phyloP scores from a whole-genome alignment of 2,113 vertebrate species.

The Ivindomyrus marchei region DNA sequence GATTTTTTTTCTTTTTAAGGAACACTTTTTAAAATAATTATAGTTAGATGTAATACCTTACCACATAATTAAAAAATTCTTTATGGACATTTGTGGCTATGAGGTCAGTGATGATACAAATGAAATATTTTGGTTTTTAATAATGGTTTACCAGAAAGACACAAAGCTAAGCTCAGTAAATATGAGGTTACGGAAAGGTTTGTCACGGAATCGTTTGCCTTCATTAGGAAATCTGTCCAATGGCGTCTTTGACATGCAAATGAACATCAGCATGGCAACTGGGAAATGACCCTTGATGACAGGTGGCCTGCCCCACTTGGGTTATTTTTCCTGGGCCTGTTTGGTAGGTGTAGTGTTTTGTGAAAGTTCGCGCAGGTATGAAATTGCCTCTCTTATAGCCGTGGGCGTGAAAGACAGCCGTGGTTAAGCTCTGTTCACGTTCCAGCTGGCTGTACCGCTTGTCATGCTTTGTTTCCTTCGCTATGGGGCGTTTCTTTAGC shows the following conservation, averaged over 20 bases:
- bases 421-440: neutral
- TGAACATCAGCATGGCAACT: neutral
- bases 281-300: neutral
- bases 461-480: neutral
- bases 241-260: conserved; percentile 8
- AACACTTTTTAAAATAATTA: neutral
- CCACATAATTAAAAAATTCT: neutral
- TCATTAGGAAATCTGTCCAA: neutral
- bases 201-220: neutral
- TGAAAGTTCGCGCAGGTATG: neutral
- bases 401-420: neutral
- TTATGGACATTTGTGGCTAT: neutral
- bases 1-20: neutral
- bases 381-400: neutral
- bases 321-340: neutral
- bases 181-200: neutral
- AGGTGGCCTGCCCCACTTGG: neutral
- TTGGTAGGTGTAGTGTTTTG: neutral
- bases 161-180: neutral
- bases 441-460: neutral
- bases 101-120: neutral
- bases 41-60: neutral
- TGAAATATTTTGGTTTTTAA: neutral
- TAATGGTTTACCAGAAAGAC: neutral
- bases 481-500: neutral